These are phyloP conservation scores for Mico argentatus DNA, from an alignment of 2,797 vertebrate species.

Conservation along the genomic window DNA sequence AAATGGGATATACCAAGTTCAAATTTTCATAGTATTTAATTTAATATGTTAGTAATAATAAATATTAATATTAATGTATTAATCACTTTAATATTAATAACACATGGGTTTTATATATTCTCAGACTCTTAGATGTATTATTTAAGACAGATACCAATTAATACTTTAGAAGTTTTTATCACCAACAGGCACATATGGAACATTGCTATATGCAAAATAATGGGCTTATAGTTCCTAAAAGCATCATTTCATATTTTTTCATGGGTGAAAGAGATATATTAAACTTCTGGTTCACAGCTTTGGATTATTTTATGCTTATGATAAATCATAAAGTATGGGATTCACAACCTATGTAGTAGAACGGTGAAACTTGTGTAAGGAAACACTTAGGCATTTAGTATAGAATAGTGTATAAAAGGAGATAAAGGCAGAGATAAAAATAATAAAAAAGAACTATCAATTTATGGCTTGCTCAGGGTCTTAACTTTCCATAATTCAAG, in stretches of 20 bases:
- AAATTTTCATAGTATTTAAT: background rate
- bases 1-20: background rate
- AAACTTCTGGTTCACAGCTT: background rate
- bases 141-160: background rate
- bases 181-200: background rate
- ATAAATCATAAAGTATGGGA: background rate
- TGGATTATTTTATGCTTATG: conserved; percentile 33
- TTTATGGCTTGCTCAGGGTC: background rate
- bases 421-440: background rate
- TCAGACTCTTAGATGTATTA: background rate
- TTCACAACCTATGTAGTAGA: background rate
- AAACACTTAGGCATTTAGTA: background rate
- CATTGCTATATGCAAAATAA: background rate
- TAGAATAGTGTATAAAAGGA: background rate
- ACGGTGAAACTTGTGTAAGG: background rate
- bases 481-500: background rate
- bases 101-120: background rate
- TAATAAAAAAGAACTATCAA: background rate
- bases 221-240: background rate
- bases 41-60: background rate
- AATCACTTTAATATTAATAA: background rate
- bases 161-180: background rate
- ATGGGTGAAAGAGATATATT: conserved; percentile 11
- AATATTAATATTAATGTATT: background rate
- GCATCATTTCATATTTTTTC: background rate